These are phyloP conservation scores for Puffinus mauretanicus DNA, from an alignment of 2,113 vertebrate genomes.

Conservation along the genomic window DNA sequence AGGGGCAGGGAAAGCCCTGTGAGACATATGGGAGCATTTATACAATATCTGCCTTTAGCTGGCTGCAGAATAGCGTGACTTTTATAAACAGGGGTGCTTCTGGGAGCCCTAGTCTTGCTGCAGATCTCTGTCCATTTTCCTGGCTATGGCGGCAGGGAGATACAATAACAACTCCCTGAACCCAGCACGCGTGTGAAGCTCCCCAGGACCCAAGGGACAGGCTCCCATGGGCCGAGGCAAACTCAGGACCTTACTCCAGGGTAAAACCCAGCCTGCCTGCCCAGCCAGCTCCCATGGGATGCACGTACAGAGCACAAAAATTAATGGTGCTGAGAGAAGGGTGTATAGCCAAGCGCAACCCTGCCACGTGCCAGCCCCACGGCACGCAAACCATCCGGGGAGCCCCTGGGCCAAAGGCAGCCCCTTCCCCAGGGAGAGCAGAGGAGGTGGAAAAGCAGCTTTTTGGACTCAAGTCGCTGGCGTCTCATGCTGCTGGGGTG, in stretches of 20 bases:
- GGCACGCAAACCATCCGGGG: neutral
- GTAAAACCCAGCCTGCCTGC: neutral
- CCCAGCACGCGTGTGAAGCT: neutral
- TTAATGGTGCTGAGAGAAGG: neutral
- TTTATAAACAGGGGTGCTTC: neutral
- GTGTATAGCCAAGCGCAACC: neutral
- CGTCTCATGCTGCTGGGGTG: neutral
- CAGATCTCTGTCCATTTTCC: neutral
- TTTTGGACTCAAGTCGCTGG: neutral
- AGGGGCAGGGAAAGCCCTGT: neutral
- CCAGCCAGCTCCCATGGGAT: neutral
- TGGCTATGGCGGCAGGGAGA: neutral
- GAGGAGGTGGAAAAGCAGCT: neutral
- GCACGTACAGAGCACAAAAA: neutral
- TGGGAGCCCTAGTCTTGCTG: neutral
- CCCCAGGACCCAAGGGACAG: neutral
- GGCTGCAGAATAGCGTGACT: neutral
- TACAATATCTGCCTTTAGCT: neutral
- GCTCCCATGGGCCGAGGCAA: neutral
- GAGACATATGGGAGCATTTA: neutral
- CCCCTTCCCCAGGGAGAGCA: neutral
- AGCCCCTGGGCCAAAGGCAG: neutral
- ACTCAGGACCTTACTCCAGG: neutral
- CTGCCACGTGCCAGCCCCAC: neutral
- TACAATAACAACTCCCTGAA: neutral